phyloP scores from a whole-genome alignment of 1,140 invertebrate genomes.

The Lepidostoma basale region DNA sequence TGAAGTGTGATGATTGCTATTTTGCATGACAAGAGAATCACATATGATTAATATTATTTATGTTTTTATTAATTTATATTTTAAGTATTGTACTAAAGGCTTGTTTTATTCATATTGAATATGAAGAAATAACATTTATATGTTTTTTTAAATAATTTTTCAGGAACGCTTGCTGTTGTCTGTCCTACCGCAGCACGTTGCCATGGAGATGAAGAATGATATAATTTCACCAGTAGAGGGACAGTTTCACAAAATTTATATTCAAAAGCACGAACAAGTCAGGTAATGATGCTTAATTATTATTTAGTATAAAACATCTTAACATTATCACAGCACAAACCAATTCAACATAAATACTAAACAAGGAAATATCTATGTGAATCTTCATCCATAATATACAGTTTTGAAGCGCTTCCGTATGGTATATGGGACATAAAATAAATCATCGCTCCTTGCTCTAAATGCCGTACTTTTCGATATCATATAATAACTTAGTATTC shows the following conservation, averaged over 20 bases:
- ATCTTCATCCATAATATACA: too few relatives aligned
- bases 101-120: neutral
- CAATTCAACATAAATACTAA: too few relatives aligned
- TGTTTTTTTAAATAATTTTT: conserved; percentile 37
- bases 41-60: too few relatives aligned
- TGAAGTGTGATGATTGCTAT: too few relatives aligned
- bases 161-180: conserved; percentile 86
- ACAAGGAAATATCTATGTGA: too few relatives aligned
- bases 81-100: neutral
- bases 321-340: too few relatives aligned
- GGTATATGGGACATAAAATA: too few relatives aligned
- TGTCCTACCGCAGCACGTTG: conserved; percentile 93
- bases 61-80: neutral
- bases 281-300: conserved; percentile 62
- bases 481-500: too few relatives aligned
- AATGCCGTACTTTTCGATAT: too few relatives aligned
- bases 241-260: conserved; percentile 96
- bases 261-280: conserved; percentile 93
- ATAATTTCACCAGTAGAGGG: conserved; percentile 88
- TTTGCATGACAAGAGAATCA: too few relatives aligned
- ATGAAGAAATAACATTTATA: neutral
- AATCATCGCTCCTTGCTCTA: too few relatives aligned
- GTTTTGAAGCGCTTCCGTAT: too few relatives aligned
- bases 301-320: neutral
- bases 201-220: conserved; percentile 95